Base-by-base conservation (phyloP, 2,797 vertebrate genomes). In the Enteromius anoplus region DNA sequence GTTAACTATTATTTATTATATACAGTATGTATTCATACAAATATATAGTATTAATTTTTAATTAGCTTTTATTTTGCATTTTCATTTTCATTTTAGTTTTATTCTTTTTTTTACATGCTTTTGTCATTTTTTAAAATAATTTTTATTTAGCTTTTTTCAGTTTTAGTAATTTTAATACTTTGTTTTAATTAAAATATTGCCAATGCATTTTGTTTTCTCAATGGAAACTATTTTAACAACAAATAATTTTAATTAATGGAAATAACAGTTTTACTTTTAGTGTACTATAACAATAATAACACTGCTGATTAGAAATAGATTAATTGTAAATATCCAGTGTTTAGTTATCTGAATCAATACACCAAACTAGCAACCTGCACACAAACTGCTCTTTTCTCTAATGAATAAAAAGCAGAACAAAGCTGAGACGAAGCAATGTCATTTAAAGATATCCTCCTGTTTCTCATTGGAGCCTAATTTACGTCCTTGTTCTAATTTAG, bases 401-500 rank as follows among this genome's bases (percentile, higher is more conserved):
- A 37, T 37, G 62, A 78, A 78, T n/a, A 17, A 58, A 71, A 23
- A 68, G 49, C 15, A 60, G 37, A 58, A 58, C 37, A 71, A 55
- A 42, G 11, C 37, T 34, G 37, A 68, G 69, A 12, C 0, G 3
- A 82, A 62, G 80, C 26, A 34, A 49, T 47, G 14, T 58, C 34
- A 34, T 55, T 51, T 64, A 85, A 68, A 34, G 51, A 65, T 68
- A 71, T 49, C n/a, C 17, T 51, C 64, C 17, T 88, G 73, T 64
- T 88, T 66, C 73, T 68, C 42, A 62, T 19, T 37, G 76, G 40
- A 17, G 26, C 45, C 65, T 79, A 32, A 73, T 82, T 82, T 78
- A 78, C 10, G n/a, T 81, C 78, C 75, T 73, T 62, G 78, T 65
- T 81, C 82, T 86, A 81, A 86, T 87, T 86, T 71, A 81, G 80